Base-by-base conservation (phyloP, 2,113 vertebrate genomes). In the Pomatorhinus ruficollis region DNA sequence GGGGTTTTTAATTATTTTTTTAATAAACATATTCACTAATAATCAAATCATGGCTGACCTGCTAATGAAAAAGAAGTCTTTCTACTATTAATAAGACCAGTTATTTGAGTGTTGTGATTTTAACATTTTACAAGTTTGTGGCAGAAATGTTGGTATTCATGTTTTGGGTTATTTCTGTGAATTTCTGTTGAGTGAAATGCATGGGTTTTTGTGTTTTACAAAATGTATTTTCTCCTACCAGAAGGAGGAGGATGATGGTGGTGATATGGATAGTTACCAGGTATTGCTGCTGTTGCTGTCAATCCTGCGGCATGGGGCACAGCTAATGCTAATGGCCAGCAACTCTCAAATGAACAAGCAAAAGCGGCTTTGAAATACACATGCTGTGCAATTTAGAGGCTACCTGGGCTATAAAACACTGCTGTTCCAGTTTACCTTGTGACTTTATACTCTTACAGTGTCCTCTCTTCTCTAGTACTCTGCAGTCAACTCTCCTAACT, bases 211-310 rank as follows among this genome's bases (percentile, higher is more conserved):
- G 93, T 99, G 98, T 98, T 98, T 97, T 97, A 98, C 97, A 95
- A 97, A 97, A 97, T 98, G 96, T 99, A 98, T 99, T 99, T 98
- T 99, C 98, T 98, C 98, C 98, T 99, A 98, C 98, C 99, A 99
- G 99, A 99, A 98, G 98, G 98, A 98, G 96, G 98, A 98, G 95
- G 99, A 99, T 98, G 99, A 98, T 98, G 98, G 93, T 98, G 98
- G 98, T 98, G 99, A 99, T 99, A 99, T 99, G 99, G 99, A 99
- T 99, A 99, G 99, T 99, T 99, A 99, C 98, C 99, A 99, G 99
- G 99, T 99, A 99, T 98, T 98, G 97, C 98, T 97, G 95, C 97
- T 97, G 91, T 97, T 98, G 97, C 98, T 97, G 93, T 98, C 97
- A 91, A 96, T 98, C 97, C 98, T 98, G 94, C 97, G 98, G 99